Evolutionary conservation across 2,888 invertebrate genomes (phyloP).

Genomic region (Sisyra terminalis): DNA sequence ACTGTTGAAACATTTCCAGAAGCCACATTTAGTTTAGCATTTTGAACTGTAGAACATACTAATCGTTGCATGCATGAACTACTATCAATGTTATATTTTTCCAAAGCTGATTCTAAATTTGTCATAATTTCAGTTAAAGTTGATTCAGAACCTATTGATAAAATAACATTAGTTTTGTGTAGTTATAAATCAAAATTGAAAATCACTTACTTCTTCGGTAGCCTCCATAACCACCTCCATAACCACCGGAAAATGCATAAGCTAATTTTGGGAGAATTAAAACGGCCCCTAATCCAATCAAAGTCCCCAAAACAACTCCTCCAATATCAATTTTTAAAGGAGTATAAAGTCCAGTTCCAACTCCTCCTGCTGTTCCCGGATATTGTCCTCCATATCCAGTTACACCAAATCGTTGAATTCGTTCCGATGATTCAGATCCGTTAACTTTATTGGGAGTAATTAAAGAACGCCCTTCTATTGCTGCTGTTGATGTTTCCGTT

Average conservation of each 20-base stretch:
- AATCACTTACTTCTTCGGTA: slow-evolving; percentile 1
- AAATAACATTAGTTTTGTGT: not conserved
- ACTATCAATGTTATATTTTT: slow-evolving; percentile 54
- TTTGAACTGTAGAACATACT: slow-evolving; percentile 54
- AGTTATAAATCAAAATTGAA: slow-evolving; percentile 2
- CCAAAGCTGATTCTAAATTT: slow-evolving; percentile 46
- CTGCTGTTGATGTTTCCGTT: not conserved
- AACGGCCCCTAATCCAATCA: slow-evolving; percentile 66
- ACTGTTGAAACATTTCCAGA: slow-evolving; percentile 44
- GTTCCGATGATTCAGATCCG: slow-evolving; percentile 16
- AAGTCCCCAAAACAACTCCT: slow-evolving; percentile 62
- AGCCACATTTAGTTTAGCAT: slow-evolving; percentile 45
- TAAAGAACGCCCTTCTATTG: slow-evolving; percentile 13
- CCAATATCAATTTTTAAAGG: slow-evolving; percentile 69
- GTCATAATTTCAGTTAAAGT: slow-evolving; percentile 45
- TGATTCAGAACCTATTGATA: slow-evolving; percentile 15
- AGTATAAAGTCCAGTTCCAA: slow-evolving; percentile 44
- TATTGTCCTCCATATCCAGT: slow-evolving; percentile 32
- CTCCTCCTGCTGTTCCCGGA: slow-evolving; percentile 29
- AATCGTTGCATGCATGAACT: slow-evolving; percentile 52
- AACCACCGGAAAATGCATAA: slow-evolving; percentile 49
- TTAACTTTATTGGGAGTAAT: slow-evolving; percentile 22
- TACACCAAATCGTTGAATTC: slow-evolving; percentile 37
- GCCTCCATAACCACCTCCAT: slow-evolving; percentile 40
- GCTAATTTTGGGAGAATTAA: slow-evolving; percentile 65